Evolutionary conservation across 1,140 invertebrate genomes (phyloP), one percentile per base, ranked within the genome.

Genomic region (Eriocheir sinensis): DNA sequence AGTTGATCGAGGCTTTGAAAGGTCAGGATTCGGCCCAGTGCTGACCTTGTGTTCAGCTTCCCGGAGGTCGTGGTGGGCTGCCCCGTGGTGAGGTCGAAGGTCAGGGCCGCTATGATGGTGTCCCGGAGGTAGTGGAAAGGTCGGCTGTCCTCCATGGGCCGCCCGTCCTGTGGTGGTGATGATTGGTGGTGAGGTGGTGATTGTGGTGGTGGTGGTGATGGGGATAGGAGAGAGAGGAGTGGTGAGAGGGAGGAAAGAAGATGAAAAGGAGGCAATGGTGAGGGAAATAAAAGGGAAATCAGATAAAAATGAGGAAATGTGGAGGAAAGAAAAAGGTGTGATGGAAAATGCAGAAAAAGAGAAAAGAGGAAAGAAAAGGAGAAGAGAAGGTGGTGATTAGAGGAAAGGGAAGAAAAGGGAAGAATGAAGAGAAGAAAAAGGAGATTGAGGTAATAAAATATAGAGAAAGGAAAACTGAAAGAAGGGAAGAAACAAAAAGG

Each of bases 121-220:
- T 94, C 94, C 0, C 94, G 94, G 34, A 94, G 83, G 81, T 94
- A 94, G 32, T 83, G 91, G 79, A 89, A 94, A 0, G 93, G 72
- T 9, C 38, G 38, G n/a, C 48, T 89, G 27, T 94, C 88, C 0
- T 94, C 86, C 30, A 89, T 36, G 30, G 93, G 93, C 36, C 89
- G 86, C 30, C 93, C 93, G 44, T 94, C 93, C 93, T 94, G 72
- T 38, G 60, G n/a, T n/a, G n/a, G n/a, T n/a, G n/a, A 72, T 15
- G 60, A 12, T n/a, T n/a, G n/a, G 60, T 72, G n/a, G 60, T n/a
- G 12, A 15, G 60, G 12, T n/a, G 12, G 12, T 72, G 60, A n/a
- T 72, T 72, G n/a, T 15, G 60, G n/a, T 15, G 60, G 12, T 72
- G 60, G 60, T n/a, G n/a, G n/a, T 15, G 60, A 12, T 15, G n/a